Base-by-base conservation (phyloP, 2,888 invertebrate species). In the Drosophila rellima region DNA sequence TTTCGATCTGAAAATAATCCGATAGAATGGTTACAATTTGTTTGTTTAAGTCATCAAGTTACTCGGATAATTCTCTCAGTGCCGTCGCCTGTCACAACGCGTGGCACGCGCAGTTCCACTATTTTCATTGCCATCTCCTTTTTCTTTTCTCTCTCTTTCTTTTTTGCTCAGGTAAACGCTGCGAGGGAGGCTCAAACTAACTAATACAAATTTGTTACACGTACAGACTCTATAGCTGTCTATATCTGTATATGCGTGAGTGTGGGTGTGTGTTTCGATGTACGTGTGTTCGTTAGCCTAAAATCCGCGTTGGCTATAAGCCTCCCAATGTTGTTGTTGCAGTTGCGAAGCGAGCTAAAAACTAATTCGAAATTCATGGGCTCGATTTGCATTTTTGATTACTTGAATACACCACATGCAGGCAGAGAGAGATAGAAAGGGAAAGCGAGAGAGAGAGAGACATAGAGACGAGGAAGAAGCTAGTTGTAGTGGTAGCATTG, bases 381-480 rank as follows among this genome's bases (percentile, higher is more conserved):
- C 88, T 91, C 90, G 87, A 91, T 91, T 91, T 91, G 91, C 91
- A 91, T 91, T 91, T 91, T 91, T 91, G 91, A 91, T 91, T 91
- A 90, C 90, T 90, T 79, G 82, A 86, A 89, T 84, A 83, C 75
- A 74, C 71, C 71, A 64, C 56, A 78, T 37, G 54, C 44, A 40
- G 31, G 4, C 23, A 42, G 33, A 48, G 23, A 13, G 8, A 35
- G 45, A 29, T 11, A 51, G 8, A 42, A 42, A 20, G 29, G 15
- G 15, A 66, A 15, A 8, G 33, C 29, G 47, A 20, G 3, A n/a
- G 10, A n/a, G 10, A 20, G 11, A 20, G 26, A n/a, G 17, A 17
- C 39, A 45, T 39, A 2, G 11, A 31, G 37, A 29, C 1, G 39
- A 50, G 45, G 61, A 52, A 65, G 59, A 51, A 73, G 63, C 51